These are phyloP conservation scores for Neotragus moschatus DNA, from an alignment of 2,113 vertebrate genomes.

Conservation along the genomic window DNA sequence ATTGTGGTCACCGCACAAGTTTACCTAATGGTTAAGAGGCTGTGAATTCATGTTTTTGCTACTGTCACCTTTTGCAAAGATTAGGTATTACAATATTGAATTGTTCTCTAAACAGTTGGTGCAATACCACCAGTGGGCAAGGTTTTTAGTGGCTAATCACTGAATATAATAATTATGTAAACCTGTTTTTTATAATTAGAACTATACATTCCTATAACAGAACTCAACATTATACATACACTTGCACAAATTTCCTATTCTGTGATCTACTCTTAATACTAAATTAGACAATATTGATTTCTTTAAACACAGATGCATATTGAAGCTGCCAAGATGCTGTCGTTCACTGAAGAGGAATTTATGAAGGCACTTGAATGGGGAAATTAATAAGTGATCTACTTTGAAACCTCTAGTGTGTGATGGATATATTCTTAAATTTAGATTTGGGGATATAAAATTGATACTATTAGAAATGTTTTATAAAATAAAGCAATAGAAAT, in stretches of 20 bases:
- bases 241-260: neutral
- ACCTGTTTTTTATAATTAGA: neutral
- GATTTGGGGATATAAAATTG: neutral
- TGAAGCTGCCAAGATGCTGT: slow-evolving; percentile 95
- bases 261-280: neutral
- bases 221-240: neutral
- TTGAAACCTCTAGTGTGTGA: neutral
- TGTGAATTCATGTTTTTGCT: neutral
- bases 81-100: neutral
- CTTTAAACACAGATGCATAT: slow-evolving; percentile 89
- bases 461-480: neutral
- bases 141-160: neutral
- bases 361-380: slow-evolving; percentile 94
- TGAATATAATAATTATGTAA: neutral
- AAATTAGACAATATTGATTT: neutral
- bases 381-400: slow-evolving; percentile 73
- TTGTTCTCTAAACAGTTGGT: neutral
- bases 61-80: neutral
- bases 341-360: slow-evolving; percentile 97
- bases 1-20: neutral
- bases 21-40: neutral
- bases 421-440: neutral
- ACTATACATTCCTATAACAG: neutral
- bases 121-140: neutral
- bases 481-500: slow-evolving; percentile 33